Conservation (phyloP, 2,797 vertebrate genomes). For the Neoniphon sammara region DNA sequence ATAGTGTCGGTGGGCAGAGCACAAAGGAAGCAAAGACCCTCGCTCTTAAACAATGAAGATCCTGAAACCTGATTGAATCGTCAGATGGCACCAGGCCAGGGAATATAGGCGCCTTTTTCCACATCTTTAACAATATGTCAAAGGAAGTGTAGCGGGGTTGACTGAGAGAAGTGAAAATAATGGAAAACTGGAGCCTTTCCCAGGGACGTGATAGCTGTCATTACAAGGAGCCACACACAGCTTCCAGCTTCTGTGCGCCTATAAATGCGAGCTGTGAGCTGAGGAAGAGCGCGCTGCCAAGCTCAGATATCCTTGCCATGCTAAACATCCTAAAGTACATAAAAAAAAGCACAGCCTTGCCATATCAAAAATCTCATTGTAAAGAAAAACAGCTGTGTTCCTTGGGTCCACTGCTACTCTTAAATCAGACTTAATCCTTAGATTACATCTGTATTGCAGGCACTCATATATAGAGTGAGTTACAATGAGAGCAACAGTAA, state of each 20-base stretch:
- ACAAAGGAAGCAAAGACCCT: no score
- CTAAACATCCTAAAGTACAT: neutral
- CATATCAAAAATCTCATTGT: neutral
- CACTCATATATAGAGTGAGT: slow-evolving; percentile 38
- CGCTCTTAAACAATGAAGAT: no score
- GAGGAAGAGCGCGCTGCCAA: slow-evolving; percentile 4
- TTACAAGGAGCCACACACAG: slow-evolving; percentile 31
- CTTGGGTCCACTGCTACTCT: no score
- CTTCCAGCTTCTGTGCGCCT: neutral
- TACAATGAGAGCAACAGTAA: slow-evolving; percentile 17
- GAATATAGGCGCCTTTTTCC: slow-evolving; percentile 25
- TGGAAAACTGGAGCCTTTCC: slow-evolving; percentile 39
- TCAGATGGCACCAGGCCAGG: slow-evolving; percentile 27
- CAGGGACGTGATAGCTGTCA: slow-evolving; percentile 41
- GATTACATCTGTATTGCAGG: slow-evolving; percentile 12
- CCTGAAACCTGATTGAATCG: no score
- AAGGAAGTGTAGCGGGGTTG: slow-evolving; percentile 43
- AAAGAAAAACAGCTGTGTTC: no score
- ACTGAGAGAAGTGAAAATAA: slow-evolving; percentile 33
- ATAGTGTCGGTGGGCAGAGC: no score
- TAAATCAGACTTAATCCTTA: no score
- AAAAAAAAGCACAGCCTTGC: neutral
- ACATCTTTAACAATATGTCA: slow-evolving; percentile 40
- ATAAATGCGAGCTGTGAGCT: neutral
- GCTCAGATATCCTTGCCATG: slow-evolving; percentile 1